These are phyloP conservation scores for Protosalanx chinensis DNA, from an alignment of 2,797 vertebrate genomes.

Conservation along the genomic window DNA sequence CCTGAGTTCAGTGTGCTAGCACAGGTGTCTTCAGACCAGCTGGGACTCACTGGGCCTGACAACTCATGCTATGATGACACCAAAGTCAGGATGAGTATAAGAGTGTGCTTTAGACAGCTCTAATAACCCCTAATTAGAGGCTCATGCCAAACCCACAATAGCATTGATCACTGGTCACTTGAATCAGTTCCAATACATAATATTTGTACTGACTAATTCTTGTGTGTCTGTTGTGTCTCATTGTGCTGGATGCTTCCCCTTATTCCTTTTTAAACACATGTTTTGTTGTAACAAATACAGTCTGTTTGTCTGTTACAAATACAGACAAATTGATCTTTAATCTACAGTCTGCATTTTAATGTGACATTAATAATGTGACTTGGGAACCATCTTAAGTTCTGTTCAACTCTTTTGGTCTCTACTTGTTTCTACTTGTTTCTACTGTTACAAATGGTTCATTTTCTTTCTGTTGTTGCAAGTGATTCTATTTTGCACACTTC, in stretches of 20 bases:
- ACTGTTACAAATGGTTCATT: not conserved
- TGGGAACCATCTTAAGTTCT: no score
- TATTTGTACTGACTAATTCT: not conserved
- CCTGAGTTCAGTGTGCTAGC: constrained; percentile 59
- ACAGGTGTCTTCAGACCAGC: constrained; percentile 33
- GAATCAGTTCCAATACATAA: constrained; percentile 14
- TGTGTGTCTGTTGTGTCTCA: not conserved
- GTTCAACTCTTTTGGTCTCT: no score
- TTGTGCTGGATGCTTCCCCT: not conserved
- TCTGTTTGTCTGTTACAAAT: not conserved
- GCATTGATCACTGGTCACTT: constrained; percentile 12
- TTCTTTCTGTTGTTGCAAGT: not conserved
- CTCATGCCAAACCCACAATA: constrained; percentile 18
- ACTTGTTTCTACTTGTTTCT: not conserved
- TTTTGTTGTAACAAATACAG: not conserved
- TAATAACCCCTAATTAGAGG: constrained; percentile 7
- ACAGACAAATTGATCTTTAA: not conserved
- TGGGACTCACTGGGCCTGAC: constrained; percentile 10
- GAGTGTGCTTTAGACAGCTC: constrained; percentile 30
- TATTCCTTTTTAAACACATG: not conserved
- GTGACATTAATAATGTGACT: not conserved
- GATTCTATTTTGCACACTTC: no score
- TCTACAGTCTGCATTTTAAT: not conserved
- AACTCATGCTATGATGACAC: not conserved
- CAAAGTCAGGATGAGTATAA: constrained; percentile 15